These are phyloP conservation scores for Polyommatus icarus DNA, from an alignment of 2,888 invertebrate species.

Conservation along the genomic window DNA sequence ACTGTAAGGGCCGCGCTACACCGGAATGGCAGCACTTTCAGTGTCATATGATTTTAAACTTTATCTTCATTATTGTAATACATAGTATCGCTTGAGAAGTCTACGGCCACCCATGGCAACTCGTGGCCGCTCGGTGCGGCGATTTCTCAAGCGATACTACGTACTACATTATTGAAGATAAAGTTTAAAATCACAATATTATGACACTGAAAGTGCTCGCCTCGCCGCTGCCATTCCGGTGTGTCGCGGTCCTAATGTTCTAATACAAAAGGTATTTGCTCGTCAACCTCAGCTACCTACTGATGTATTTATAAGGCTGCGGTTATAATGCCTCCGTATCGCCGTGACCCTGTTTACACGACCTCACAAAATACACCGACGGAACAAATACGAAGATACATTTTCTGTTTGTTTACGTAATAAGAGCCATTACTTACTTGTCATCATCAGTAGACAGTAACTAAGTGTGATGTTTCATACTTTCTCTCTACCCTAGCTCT, in stretches of 20 bases:
- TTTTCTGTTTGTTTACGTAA: not conserved
- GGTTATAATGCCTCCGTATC: slow-evolving; percentile 18
- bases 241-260: not conserved
- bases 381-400: slow-evolving; percentile 22
- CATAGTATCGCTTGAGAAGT: too few species aligned
- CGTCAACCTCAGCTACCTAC: not conserved
- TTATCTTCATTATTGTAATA: too few species aligned
- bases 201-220: too few species aligned
- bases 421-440: slow-evolving; percentile 1
- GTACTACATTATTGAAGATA: too few species aligned
- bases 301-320: slow-evolving; percentile 18
- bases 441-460: not conserved
- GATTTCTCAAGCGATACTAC: too few species aligned
- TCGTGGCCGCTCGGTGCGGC: too few species aligned
- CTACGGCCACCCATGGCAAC: too few species aligned
- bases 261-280: not conserved
- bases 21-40: too few species aligned
- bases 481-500: not conserved
- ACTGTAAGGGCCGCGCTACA: too few species aligned
- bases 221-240: too few species aligned
- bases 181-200: too few species aligned
- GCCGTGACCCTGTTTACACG: slow-evolving; percentile 21
- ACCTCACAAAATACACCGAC: slow-evolving; percentile 10
- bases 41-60: too few species aligned
- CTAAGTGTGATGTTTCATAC: not conserved